Percentiles rank a stretch among this genome's conserved stretches.
phyloP scores from a whole-genome alignment of 2,113 vertebrate species.

The Coptodon rendalli region DNA sequence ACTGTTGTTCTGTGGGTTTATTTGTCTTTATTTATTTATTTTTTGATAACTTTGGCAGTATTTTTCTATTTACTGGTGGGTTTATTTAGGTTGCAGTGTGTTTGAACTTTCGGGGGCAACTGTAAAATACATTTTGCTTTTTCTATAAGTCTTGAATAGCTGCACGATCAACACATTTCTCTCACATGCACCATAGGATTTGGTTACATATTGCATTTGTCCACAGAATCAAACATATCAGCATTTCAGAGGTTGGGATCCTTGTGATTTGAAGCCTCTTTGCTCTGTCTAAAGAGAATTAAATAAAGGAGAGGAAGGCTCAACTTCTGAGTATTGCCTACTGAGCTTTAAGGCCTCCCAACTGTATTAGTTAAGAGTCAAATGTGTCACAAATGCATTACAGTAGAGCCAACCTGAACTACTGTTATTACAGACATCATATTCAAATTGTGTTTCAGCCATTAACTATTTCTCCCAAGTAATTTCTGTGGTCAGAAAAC shows the following conservation, averaged over 20 bases:
- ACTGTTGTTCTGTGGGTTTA: not conserved
- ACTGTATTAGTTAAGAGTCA: not conserved
- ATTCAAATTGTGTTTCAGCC: not conserved
- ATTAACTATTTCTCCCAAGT: not conserved
- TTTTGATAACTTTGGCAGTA: not conserved
- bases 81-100: not conserved
- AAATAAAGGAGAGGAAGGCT: not conserved
- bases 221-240: not conserved
- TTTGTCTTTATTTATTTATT: not conserved
- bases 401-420: not conserved
- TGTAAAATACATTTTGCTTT: not conserved
- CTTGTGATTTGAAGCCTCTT: not conserved
- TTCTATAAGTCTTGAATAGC: not conserved
- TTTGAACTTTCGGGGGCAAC: not conserved
- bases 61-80: not conserved
- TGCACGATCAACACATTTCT: not conserved
- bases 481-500: not conserved
- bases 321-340: not conserved
- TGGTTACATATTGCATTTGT: not conserved
- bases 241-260: not conserved
- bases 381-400: not conserved
- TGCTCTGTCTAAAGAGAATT: fast-evolving
- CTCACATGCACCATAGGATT: not conserved
- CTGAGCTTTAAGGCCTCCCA: not conserved
- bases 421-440: not conserved